Evolutionary conservation across 1,140 invertebrate species (phyloP), one percentile per base, ranked within the genome.

Genomic region (Dreissena rostriformis): DNA sequence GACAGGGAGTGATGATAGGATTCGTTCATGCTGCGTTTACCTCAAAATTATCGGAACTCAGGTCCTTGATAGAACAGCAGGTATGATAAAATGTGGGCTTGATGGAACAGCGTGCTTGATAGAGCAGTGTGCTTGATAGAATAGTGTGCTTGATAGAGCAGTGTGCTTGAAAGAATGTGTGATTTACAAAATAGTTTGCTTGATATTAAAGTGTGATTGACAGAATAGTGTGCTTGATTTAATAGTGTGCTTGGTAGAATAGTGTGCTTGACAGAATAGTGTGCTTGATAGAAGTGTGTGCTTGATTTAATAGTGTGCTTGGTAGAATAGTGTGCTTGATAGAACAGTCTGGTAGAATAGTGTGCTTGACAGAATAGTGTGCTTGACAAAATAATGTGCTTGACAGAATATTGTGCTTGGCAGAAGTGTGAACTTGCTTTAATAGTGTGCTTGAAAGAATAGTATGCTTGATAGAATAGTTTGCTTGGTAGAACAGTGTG

Each of bases 21-120:
- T 92, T 92, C 88, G 82, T 92, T 10, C 92, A 92, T 86, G 77
- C 87, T 24, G 89, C 91, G 51, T 86, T 88, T 29, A 77, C 76
- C 22, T 76, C 74, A 14, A 85, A 65, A 49, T 76, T 93, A 8
- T 74, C 82, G 67, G 57, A 89, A 39, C 65, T 91, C 11, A 86
- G 92, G 82, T 73, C 88, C 76, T 73, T 74, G 22, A 86, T 93
- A 22, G 77, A 90, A 22, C 82, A 87, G 73, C 89, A 92, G 85
- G 90, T 92, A 82, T 61, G 55, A 19, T 10, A 66, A 28, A 17
- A 11, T 51, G 12, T 71, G n/a, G 24, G 15, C 17, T 66, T 14
- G 14, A 24, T 22, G 19, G 28, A 57, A 55, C 24, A 14, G 22
- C 28, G 5, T 12, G 39, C 55, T 15, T 75, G 19, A n/a, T 15